Evolutionary conservation across 2,888 invertebrate genomes (phyloP).

Genomic region (Agrotis puta): DNA sequence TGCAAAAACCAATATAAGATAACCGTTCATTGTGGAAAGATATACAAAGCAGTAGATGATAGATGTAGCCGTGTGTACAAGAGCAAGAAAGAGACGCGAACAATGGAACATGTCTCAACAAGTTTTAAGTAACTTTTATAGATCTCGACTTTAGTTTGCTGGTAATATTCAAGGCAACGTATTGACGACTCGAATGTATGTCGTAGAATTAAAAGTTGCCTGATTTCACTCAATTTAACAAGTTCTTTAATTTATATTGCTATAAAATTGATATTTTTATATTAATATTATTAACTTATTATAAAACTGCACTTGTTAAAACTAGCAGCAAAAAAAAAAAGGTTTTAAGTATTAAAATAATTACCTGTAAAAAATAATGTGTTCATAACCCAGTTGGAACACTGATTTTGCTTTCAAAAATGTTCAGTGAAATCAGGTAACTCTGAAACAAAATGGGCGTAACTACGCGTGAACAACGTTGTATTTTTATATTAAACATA

Average conservation of each 20-base stretch:
- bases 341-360: not conserved
- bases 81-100: not conserved
- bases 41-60: too few species aligned
- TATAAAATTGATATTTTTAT: not conserved
- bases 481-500: slow-evolving; percentile 56
- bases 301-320: slow-evolving; percentile 8
- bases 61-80: not conserved
- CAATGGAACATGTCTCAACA: not conserved
- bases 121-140: slow-evolving; percentile 4
- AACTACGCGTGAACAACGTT: slow-evolving; percentile 46
- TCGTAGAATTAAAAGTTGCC: slow-evolving; percentile 4
- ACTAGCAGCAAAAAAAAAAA: not conserved
- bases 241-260: not conserved
- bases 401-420: too few species aligned
- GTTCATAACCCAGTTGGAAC: not conserved
- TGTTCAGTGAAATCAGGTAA: slow-evolving; percentile 40
- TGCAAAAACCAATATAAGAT: too few species aligned
- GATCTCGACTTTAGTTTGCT: slow-evolving; percentile 17
- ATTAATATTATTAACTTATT: not conserved
- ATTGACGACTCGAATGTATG: slow-evolving; percentile 4
- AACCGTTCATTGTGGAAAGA: too few species aligned
- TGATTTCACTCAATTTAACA: slow-evolving; percentile 30
- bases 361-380: too few species aligned
- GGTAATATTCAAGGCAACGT: not conserved
- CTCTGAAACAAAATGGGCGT: slow-evolving; percentile 8